A percentile compares a stretch with the other conserved stretches of the same genome.
Conservation (phyloP, 2,797 vertebrate species). For the Dendrocincla tyrannina region DNA sequence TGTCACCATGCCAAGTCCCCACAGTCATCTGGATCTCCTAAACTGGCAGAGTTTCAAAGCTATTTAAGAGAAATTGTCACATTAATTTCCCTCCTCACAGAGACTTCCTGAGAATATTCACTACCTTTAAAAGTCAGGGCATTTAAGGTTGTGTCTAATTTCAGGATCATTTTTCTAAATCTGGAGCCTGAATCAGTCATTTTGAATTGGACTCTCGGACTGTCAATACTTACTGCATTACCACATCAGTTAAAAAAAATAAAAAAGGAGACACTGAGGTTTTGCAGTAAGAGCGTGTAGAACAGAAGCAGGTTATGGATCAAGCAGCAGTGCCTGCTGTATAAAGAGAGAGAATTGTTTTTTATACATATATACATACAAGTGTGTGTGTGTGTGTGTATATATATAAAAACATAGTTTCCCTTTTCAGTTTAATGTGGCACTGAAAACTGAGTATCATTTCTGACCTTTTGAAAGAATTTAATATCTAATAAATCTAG, state of each 20-base stretch:
- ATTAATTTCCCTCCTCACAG: background rate
- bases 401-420: background rate
- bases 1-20: background rate
- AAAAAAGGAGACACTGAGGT: background rate
- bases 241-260: background rate
- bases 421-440: background rate
- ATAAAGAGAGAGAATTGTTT: background rate
- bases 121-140: background rate
- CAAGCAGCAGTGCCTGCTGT: background rate
- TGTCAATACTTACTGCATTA: background rate
- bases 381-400: rapidly evolving
- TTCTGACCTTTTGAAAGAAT: slow-evolving; percentile 13
- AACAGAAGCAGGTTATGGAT: background rate
- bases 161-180: background rate
- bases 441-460: background rate
- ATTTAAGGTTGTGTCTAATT: background rate
- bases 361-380: background rate
- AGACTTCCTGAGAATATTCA: background rate
- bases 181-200: background rate
- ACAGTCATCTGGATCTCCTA: background rate
- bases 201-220: background rate
- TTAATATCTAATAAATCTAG: background rate
- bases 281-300: background rate
- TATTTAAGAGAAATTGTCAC: background rate
- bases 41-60: background rate